Evolutionary conservation across 2,113 vertebrate genomes (phyloP), one percentile per base, ranked within the genome.

Genomic region (Heterocephalus glaber): DNA sequence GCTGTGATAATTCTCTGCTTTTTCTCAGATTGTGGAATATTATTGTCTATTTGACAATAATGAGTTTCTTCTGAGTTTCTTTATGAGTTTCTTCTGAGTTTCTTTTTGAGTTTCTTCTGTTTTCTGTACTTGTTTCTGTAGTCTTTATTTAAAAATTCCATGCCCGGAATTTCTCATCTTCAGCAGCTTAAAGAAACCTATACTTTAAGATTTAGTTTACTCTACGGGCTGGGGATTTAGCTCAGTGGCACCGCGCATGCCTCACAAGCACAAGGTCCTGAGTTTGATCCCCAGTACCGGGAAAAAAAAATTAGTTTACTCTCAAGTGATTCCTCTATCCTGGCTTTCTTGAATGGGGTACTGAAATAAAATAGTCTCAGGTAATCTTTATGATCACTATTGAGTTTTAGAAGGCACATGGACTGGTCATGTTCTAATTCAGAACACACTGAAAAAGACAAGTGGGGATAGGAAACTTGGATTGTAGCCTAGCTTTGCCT

Each of bases 51-150:
- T n/a, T 61, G n/a, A 19, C 1, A 49, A 49, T 49, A 49, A 49
- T 88, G 24, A 74, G 11, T 74, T 84, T 95, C 19, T 60, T 92
- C 86, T 96, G 63, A n/a, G n/a, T 20, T 11, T 79, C 47, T 49
- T 49, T 49, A 1, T 88, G 19, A 74, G 11, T 74, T 84, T 95
- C 19, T 60, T 92, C 82, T 96, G 63, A n/a, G n/a, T 20, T 11
- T 79, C 47, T 49, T 49, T 49, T 2, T 88, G 19, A 74, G 11
- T 74, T 84, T 95, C 19, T 60, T 92, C 82, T 96, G 63, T 20
- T 11, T 79, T 49, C 54, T 90, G 4, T 94, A 65, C 58, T 94
- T 76, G 28, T 86, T 97, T 79, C 79, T 95, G 14, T 77, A 84
- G 33, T 76, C 22, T 90, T 95, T 92, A 49, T n/a, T 86, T 56